Base-by-base conservation (phyloP, 2,888 invertebrate genomes). In the Cosmopolites sordidus region DNA sequence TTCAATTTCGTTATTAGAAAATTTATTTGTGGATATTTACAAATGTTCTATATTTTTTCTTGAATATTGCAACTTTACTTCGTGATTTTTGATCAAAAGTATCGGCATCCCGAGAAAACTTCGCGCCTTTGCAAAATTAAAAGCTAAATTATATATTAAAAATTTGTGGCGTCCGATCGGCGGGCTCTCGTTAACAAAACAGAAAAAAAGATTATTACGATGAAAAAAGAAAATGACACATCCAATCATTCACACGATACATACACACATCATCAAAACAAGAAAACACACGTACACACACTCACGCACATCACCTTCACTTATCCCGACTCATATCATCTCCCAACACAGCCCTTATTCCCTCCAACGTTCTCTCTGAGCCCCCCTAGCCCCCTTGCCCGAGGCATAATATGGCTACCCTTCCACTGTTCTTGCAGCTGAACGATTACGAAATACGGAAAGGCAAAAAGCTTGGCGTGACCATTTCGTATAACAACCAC, bases 361-460 rank as follows among this genome's bases (percentile, higher is more conserved):
- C 18, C n/a, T 48, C 52, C 50, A 18, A 22, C 48, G 17, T 16
- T 42, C 18, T 51, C 51, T 51, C 51, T 38, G 33, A 48, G 56
- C 59, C 63, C 61, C 65, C 64, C 62, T 22, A 58, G 58, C 64
- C 66, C 63, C 60, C 54, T 65, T 67, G 67, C 69, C 70, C 73
- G 75, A 75, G 72, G 72, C 75, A 75, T 77, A 79, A 52, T 51
- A 77, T 78, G 80, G 82, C 82, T 82, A 82, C 84, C 85, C 84
- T 84, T 84, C 84, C 79, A 83, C 84, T 89, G 86, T 89, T 89
- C 87, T 92, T 92, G 84, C 92, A 93, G 95, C 90, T 95, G 86
- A 94, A 96, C 89, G 93, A 94, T 89, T 91, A 89, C 89, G 95
- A 95, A 89, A 93, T 96, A 87, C 89, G 92, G 86, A 92, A 93